phyloP scores from a whole-genome alignment of 1,140 invertebrate species.

The Magallana ariakensis region DNA sequence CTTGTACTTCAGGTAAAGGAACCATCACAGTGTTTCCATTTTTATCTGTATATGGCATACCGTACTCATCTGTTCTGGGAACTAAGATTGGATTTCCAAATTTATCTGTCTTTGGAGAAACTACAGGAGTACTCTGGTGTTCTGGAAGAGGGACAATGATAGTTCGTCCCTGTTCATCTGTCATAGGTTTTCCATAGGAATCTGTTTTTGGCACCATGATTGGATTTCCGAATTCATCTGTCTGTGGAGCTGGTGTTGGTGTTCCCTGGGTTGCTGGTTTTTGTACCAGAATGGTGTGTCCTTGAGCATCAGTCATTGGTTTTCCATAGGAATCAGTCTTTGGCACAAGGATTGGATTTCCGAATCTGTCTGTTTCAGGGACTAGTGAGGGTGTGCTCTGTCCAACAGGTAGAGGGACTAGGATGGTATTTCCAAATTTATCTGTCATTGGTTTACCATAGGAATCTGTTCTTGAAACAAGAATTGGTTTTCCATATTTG shows the following conservation, averaged over 20 bases:
- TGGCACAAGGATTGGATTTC: slow-evolving; percentile 25
- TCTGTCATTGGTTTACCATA: slow-evolving; percentile 29
- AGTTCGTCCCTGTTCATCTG: not conserved
- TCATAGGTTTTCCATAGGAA: slow-evolving; percentile 18
- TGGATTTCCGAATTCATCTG: slow-evolving; percentile 47
- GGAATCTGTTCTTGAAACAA: not conserved
- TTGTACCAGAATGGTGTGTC: slow-evolving; percentile 4
- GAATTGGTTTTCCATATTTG: slow-evolving; percentile 7
- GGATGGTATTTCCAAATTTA: slow-evolving; percentile 19
- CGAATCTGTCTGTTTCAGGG: slow-evolving; percentile 31
- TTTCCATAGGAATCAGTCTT: slow-evolving; percentile 16
- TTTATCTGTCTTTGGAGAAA: slow-evolving; percentile 21
- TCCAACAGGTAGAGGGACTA: not conserved
- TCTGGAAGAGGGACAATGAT: not conserved
- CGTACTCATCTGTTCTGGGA: slow-evolving; percentile 12
- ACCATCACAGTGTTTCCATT: not conserved
- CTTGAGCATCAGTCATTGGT: slow-evolving; percentile 37
- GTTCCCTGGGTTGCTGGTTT: slow-evolving; percentile 26
- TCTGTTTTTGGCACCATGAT: slow-evolving; percentile 23
- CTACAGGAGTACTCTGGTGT: slow-evolving; percentile 10
- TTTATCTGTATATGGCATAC: slow-evolving; percentile 12
- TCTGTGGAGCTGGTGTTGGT: slow-evolving; percentile 45
- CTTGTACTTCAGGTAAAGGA: slow-evolving; percentile 5
- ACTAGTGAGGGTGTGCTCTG: not conserved
- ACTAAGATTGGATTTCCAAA: slow-evolving; percentile 42